A percentile compares a stretch with the other conserved stretches of the same genome.
Evolutionary conservation across 2,888 invertebrate species (phyloP).

Genomic region (Microplitis deprimator): DNA sequence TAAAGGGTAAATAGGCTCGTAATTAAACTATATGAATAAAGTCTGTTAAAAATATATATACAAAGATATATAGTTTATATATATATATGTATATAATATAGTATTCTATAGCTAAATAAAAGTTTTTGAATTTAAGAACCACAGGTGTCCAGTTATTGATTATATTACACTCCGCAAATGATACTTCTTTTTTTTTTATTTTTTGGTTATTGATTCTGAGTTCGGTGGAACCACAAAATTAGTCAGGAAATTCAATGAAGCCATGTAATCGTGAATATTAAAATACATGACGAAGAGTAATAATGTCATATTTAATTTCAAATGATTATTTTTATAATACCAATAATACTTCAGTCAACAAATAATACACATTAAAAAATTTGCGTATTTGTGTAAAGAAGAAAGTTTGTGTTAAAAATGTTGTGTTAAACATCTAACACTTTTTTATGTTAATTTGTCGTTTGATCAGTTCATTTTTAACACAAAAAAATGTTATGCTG

Average conservation of each 20-base stretch:
- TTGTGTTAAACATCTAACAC: too few relatives aligned
- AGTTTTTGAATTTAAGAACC: neutral
- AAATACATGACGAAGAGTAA: neutral
- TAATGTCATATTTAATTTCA: too few relatives aligned
- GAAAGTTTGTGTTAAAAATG: too few relatives aligned
- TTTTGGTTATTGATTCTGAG: neutral
- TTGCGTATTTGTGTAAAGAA: too few relatives aligned
- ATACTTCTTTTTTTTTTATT: neutral
- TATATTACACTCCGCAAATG: neutral
- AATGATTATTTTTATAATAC: too few relatives aligned
- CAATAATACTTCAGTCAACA: too few relatives aligned
- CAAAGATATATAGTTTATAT: too few relatives aligned
- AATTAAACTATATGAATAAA: neutral
- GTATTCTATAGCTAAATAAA: neutral
- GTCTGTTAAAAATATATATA: neutral
- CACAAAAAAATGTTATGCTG: too few relatives aligned
- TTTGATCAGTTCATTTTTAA: too few relatives aligned
- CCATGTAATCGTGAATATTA: neutral
- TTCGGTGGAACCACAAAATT: neutral
- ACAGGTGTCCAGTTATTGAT: neutral
- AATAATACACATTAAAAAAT: too few relatives aligned
- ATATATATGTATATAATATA: neutral
- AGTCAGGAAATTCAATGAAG: neutral
- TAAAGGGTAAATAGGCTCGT: neutral
- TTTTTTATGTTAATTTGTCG: too few relatives aligned